Base-by-base conservation (phyloP, 2,888 invertebrate species). In the Ophonus ardosiacus region DNA sequence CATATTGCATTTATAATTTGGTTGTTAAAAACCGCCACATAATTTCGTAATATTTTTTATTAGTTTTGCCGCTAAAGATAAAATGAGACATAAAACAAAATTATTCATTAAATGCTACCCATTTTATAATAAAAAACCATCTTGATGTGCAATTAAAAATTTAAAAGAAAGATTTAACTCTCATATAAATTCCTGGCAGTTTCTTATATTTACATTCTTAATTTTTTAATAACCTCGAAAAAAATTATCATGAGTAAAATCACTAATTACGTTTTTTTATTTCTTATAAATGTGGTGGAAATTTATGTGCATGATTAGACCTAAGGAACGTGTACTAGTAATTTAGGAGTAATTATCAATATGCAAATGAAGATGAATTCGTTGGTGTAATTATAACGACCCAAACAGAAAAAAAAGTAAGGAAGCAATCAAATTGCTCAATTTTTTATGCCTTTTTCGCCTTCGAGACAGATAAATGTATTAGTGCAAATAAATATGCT, bases 161-260 rank as follows among this genome's bases (percentile, higher is more conserved):
- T 68, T 68, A 68, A n/a, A 68, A 68, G 13, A 31, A 63, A 63
- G 15, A 68, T 68, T 68, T 38, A 40, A 68, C 31, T 68, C 68
- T 31, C 68, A 63, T 63, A 63, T 63, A 63, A 63, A 63, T 63
- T 63, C 63, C 15, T n/a, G 15, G 31, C 68, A 4, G 68, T 68
- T 68, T 68, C 68, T 74, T 43, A 18, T 74, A 74, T 43, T 74
- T 74, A 43, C 71, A 74, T 74, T 74, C 10, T 18, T 74, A 74
- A 74, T 51, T 43, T 74, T 74, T 74, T 74, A 74, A 74, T 74
- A 74, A 74, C 71, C 40, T 18, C 40, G 38, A 68, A 68, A 68
- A 74, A 74, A 40, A 38, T 43, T 43, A 43, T 71, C 40, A 43
- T 15, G 40, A 43, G 17, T 40, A 40, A 17, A 74, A 43, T 74